phyloP scores from a whole-genome alignment of 2,113 vertebrate genomes.

The Anoura caudifer region DNA sequence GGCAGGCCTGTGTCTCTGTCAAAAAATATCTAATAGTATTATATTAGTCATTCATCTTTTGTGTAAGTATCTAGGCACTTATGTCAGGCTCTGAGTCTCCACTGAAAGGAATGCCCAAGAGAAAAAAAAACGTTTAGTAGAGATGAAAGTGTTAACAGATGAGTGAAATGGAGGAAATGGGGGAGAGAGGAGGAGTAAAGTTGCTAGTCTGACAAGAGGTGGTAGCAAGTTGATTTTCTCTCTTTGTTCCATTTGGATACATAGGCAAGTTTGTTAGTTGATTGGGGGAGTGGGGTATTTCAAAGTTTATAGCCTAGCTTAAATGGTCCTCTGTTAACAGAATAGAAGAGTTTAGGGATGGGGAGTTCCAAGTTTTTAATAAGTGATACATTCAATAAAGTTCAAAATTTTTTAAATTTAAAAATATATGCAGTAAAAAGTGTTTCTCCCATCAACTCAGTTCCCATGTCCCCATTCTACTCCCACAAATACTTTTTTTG shows the following conservation, averaged over 20 bases:
- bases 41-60: constrained; percentile 14
- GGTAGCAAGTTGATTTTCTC: neutral
- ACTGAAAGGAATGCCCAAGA: neutral
- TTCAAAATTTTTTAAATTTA: neutral
- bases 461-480: neutral
- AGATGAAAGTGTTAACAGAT: constrained; percentile 5
- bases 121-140: neutral
- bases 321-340: neutral
- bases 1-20: neutral
- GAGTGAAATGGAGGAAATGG: neutral
- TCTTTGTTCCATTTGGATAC: neutral
- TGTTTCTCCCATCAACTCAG: neutral
- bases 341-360: neutral
- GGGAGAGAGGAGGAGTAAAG: neutral
- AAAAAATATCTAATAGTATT: constrained; percentile 17
- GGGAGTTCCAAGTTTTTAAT: neutral
- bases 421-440: neutral
- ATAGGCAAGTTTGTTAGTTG: neutral
- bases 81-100: neutral
- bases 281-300: neutral
- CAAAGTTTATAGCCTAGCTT: neutral
- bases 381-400: neutral
- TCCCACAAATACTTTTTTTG: neutral
- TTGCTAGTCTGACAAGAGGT: neutral
- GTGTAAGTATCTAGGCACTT: neutral